Base-by-base conservation (phyloP, 2,888 invertebrate genomes). In the Micropterix aruncella region DNA sequence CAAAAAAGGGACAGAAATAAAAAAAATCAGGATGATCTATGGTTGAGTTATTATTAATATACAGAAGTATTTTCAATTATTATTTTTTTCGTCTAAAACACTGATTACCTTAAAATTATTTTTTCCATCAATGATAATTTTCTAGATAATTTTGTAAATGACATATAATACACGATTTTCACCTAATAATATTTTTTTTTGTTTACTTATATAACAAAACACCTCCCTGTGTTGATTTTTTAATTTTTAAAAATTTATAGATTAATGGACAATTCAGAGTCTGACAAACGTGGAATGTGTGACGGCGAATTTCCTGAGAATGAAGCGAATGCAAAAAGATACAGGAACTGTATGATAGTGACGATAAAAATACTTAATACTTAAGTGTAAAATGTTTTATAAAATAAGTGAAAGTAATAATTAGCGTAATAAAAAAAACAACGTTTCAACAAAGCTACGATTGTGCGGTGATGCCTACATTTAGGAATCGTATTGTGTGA, bases 1-100 rank as follows among this genome's bases (percentile, higher is more conserved):
- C 19, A 42, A 42, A 42, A 42, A n/a, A 16, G n/a, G 16, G 16
- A 16, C 16, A 5, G 19, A 37, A 42, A 16, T 3, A 16, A 42
- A 36, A 42, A 16, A 36, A 42, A 37, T 42, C 16, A 37, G 18
- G 19, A 37, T 42, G 41, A 40, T 42, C 19, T 36, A 27, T 36
- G 12, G 18, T 42, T 12, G 4, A 7, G 7, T 42, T 3, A 27
- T 19, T 42, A 27, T 12, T 5, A 36, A 37, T 42, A 42, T 42
- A 36, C 42, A 42, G 27, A 42, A 18, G 14, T 4, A 19, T 19
- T 27, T 36, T 36, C 14, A 36, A 36, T 42, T 36, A 42, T 36
- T 18, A 14, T 40, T 40, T 16, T 16, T 18, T 40, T 40, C 14
- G 17, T 17, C 18, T 7, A 18, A 16, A 27, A 12, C 7, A 16